Conservation (phyloP, 2,113 vertebrate species). For the Erythrocercus mccallii region DNA sequence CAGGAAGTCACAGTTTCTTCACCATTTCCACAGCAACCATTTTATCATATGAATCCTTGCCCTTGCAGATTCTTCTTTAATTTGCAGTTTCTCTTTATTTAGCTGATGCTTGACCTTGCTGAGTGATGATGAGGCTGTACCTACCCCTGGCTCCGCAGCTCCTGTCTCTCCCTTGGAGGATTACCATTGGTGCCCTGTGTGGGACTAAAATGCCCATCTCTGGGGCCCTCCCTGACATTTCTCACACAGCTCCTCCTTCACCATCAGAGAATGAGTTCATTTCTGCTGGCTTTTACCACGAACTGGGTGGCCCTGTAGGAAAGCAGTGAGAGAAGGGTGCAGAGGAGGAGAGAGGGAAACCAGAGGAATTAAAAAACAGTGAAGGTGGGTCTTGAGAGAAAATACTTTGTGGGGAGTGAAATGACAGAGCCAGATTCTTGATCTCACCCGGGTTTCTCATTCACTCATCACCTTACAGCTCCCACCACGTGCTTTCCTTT, state of each 20-base stretch:
- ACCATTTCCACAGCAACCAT: neutral
- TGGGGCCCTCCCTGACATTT: neutral
- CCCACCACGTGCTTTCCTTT: neutral
- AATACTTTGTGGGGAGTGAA: constrained; percentile 28
- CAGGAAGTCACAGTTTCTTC: neutral
- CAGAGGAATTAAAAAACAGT: neutral
- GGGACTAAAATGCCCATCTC: neutral
- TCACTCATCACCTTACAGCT: constrained; percentile 8
- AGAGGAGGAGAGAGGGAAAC: neutral
- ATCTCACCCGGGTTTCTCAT: constrained; percentile 18
- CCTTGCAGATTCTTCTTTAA: neutral
- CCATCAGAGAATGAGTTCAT: neutral
- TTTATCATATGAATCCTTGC: neutral
- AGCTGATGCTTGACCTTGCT: neutral
- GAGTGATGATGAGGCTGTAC: neutral
- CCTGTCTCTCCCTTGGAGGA: neutral
- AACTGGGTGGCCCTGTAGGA: constrained; percentile 1
- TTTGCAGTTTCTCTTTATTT: neutral
- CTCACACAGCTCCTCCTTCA: neutral
- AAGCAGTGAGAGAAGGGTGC: neutral
- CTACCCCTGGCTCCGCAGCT: neutral
- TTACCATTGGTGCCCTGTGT: neutral
- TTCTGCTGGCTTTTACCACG: neutral
- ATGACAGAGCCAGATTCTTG: constrained; percentile 27
- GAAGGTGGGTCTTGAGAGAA: constrained; percentile 35